Percentiles rank a stretch among this genome's conserved stretches.
Conservation (phyloP, 2,113 vertebrate species). For the Hippopotamus amphibius region DNA sequence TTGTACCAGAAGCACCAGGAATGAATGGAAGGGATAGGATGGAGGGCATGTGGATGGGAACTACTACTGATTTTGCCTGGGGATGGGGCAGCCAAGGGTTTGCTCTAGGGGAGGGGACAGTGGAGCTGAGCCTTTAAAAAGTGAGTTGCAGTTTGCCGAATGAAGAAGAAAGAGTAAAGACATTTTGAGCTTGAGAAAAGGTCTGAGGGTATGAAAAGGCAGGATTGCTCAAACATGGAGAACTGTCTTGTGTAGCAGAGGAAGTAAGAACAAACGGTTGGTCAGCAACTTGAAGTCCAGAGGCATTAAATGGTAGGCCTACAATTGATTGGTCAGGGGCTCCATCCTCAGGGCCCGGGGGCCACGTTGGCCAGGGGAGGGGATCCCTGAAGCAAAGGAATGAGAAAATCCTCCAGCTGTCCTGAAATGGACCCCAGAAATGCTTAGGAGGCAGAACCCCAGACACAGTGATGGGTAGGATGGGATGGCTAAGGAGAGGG, state of each 20-base stretch:
- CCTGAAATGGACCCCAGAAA: background rate
- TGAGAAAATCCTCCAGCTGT: background rate
- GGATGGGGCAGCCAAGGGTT: background rate
- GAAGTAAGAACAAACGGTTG: background rate
- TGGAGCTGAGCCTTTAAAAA: background rate
- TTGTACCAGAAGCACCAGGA: background rate
- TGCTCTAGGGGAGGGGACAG: background rate
- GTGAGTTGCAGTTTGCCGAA: background rate
- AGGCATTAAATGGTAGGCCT: background rate
- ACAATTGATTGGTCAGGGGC: background rate
- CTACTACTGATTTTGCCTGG: background rate
- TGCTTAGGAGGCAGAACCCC: background rate
- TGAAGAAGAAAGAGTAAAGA: background rate
- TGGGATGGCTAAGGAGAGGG: background rate
- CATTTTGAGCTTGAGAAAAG: background rate
- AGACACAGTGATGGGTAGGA: background rate
- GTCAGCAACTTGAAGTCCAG: background rate
- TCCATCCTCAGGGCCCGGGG: background rate
- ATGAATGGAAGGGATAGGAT: background rate
- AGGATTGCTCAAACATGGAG: background rate
- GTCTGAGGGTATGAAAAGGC: background rate
- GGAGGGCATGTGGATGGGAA: background rate
- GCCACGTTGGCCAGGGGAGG: background rate
- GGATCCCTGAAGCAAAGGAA: background rate
- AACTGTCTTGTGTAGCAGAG: background rate